Evolutionary conservation across 2,797 vertebrate species (phyloP).

Genomic region (Crenuchus spilurus): DNA sequence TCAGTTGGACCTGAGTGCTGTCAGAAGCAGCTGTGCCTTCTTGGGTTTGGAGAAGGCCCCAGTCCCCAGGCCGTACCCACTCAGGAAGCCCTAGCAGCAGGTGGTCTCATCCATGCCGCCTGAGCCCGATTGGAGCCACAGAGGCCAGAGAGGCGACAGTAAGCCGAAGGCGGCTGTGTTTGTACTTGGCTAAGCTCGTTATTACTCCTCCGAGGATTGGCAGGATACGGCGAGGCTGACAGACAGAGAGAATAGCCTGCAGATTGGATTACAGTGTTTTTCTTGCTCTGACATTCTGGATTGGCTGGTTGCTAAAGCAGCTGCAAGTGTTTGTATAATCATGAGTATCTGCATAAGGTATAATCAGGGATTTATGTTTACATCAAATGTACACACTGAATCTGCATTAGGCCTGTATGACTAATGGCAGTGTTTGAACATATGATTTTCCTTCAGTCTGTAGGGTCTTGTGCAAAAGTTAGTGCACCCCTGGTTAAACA

Average conservation of each 20-base stretch:
- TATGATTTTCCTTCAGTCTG: no score
- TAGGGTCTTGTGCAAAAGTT: not conserved
- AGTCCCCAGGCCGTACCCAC: not conserved
- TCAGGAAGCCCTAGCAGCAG: conserved; percentile 25
- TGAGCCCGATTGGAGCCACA: not conserved
- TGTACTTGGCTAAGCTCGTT: conserved; percentile 20
- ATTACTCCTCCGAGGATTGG: conserved; percentile 29
- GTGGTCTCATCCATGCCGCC: conserved; percentile 19
- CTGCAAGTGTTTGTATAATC: not conserved
- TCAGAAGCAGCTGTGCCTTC: not conserved
- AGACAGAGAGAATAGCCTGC: not conserved
- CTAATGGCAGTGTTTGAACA: not conserved
- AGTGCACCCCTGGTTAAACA: no score
- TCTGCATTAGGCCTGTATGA: not conserved
- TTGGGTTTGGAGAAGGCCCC: conserved; percentile 12
- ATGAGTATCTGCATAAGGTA: not conserved
- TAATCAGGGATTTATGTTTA: not conserved
- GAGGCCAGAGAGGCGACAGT: conserved; percentile 1
- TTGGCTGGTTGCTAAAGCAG: conserved; percentile 10
- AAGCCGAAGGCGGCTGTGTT: conserved; percentile 35
- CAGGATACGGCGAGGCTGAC: conserved; percentile 1
- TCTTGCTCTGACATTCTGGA: not conserved
- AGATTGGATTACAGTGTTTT: conserved; percentile 8
- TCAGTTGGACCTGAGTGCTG: conserved; percentile 6
- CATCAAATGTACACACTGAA: not conserved